Base-by-base conservation (phyloP, 1,140 invertebrate genomes). In the Aphelenchoides besseyi region DNA sequence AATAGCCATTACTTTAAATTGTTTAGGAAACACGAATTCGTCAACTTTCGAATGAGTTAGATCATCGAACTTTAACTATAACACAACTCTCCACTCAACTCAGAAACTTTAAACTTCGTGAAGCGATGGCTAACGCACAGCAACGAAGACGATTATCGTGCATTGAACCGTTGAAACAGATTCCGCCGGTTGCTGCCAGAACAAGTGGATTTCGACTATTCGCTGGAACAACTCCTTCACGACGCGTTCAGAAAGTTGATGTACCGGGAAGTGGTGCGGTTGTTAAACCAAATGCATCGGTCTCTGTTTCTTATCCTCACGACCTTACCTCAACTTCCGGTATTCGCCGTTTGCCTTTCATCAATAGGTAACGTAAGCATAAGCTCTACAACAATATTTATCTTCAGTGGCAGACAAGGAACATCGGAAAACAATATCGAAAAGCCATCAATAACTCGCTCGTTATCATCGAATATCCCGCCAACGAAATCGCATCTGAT, bases 101-200 rank as follows among this genome's bases (percentile, higher is more conserved):
- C 16, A 18, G 63, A 23, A 66, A 66, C 36, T 66, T 36, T 30
- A 66, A 66, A 8, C 63, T 66, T 23, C 63, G 63, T 2, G 63
- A 66, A 66, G 63, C 63, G n/a, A 66, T 66, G 63, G 63, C 63
- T 41, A 12, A 37, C 1, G 63, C 63, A n/a, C 63, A 66, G 36
- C 63, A 66, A 66, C 1, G 63, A 3, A 26, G 63, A 63, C 63
- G 63, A 37, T 26, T 33, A 12, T 66, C 63, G 1, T 66, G 63
- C 32, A 66, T 66, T 8, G 63, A 66, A 33, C 63, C 63, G 30
- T 33, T 37, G 36, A 66, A 66, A 29, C 30, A 36, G 32, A 66
- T 29, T 37, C 3, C 36, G 32, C 63, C 63, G 8, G n/a, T 29
- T 53, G 32, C 63, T 1, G 32, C 36, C 16, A 66, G 36, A 66